phyloP scores from a whole-genome alignment of 37 sponge, comb jelly and placozoan genomes.

The Beroe forskalii region DNA sequence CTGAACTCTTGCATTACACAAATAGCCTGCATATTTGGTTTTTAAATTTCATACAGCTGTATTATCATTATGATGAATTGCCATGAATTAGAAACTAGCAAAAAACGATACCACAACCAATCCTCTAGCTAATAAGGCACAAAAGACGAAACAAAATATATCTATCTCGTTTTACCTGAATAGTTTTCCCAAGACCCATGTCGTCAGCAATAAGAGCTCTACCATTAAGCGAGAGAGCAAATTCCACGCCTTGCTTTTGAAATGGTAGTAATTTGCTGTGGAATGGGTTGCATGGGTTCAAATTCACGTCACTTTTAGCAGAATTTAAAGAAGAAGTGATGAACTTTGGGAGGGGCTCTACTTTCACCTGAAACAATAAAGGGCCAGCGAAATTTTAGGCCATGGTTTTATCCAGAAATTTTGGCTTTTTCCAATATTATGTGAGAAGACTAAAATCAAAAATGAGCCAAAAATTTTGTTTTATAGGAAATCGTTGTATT shows the following conservation, averaged over 20 bases:
- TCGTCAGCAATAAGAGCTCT: constrained; percentile 92
- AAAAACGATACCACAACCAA: not conserved
- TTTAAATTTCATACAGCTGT: not conserved
- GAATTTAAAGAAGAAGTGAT: not conserved
- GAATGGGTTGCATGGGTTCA: not conserved
- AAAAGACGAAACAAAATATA: constrained; percentile 66
- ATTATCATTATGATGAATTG: not conserved
- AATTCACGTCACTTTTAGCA: not conserved
- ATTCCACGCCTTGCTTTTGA: constrained; percentile 69
- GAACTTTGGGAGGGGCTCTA: constrained; percentile 44
- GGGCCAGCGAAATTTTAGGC: no score
- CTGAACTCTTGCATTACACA: constrained; percentile 70
- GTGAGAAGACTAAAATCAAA: no score
- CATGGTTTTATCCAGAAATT: no score
- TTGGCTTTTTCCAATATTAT: no score
- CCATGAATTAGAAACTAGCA: not conserved
- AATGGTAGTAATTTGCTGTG: constrained; percentile 3
- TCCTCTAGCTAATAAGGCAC: not conserved
- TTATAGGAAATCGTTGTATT: no score
- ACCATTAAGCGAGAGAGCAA: constrained; percentile 74
- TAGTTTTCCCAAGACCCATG: constrained; percentile 96
- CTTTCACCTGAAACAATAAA: no score
- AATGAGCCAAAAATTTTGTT: no score
- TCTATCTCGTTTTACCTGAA: constrained; percentile 80
- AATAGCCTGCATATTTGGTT: not conserved